Conservation (phyloP, 1,140 invertebrate species). For the Camponotus pennsylvanicus region DNA sequence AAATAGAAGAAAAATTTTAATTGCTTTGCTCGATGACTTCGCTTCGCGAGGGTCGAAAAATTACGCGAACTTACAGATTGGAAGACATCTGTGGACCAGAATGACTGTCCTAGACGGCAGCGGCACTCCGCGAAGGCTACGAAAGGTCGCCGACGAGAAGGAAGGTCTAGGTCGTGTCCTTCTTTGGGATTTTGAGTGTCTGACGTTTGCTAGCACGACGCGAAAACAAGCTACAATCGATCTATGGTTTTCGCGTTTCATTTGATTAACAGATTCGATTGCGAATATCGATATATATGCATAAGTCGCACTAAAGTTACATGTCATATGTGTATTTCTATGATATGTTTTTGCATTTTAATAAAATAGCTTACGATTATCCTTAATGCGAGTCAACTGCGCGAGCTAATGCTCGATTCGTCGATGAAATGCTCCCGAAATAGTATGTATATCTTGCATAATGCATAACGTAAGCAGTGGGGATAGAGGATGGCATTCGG, state of each 20-base stretch:
- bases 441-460: conserved; percentile 41
- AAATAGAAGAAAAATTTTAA: too few relatives aligned
- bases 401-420: not conserved
- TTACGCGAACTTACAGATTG: conserved; percentile 62
- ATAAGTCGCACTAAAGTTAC: not conserved
- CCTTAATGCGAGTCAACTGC: not conserved
- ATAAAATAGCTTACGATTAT: not conserved
- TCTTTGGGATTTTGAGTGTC: conserved; percentile 49
- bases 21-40: not conserved
- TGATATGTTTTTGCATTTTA: not conserved
- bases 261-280: conserved; percentile 26
- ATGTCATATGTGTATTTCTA: too few relatives aligned
- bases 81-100: conserved; percentile 55
- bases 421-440: conserved; percentile 38
- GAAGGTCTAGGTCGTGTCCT: conserved; percentile 19
- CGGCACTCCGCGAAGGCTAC: conserved; percentile 37
- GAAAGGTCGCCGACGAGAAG: conserved; percentile 27
- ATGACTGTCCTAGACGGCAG: conserved; percentile 47
- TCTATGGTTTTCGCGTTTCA: conserved; percentile 1
- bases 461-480: conserved; percentile 5
- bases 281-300: not conserved
- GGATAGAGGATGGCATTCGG: not conserved
- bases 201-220: conserved; percentile 17
- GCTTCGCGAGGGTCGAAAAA: not conserved
- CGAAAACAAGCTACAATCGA: conserved; percentile 58